Base-by-base conservation (phyloP, 2,113 vertebrate species). In the Aphyosemion australe region DNA sequence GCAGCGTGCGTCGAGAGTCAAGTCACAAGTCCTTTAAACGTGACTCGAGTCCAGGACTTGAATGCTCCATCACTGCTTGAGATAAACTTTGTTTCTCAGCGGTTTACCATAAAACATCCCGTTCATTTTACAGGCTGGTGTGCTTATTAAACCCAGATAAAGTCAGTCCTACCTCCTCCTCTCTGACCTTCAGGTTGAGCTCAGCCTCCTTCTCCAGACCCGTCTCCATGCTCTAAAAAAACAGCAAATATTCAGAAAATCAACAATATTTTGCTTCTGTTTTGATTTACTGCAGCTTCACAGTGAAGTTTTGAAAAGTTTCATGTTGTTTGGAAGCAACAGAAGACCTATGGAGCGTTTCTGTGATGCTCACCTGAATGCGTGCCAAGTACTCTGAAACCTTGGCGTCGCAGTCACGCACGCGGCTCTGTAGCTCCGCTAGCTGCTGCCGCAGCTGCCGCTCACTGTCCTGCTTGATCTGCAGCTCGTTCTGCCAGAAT, bases 401-500 rank as follows among this genome's bases (percentile, higher is more conserved):
- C 76, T 94, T 93, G 76, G 82, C 87, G 79, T 97, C 95, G 0
- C 95, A 95, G 66, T 96, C 94, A 8, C 90, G 84, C 20, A 98
- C 92, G 14, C 94, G 90, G 73, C 91, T 90, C 63, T 88, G 89
- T 78, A 98, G 94, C 82, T 97, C 95, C 18, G 92, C 92, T n/a
- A 98, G 92, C 84, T 95, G 95, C 18, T 94, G 95, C 61, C 93
- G 93, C 71, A 98, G 93, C 67, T 95, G 95, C 47, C 93, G 94
- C 51, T 99, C 96, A 0, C 94, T 97, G 65, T 99, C 96, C 72
- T 94, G 95, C 55, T 99, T 97, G 0, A 98, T 95, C 90, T 96
- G 95, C 49, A 98, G 88, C 88, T 98, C 96, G 0, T 96, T 97
- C 77, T 95, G 94, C 97, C 96, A 98, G 86, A 98, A 97, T 59